Base-by-base conservation (phyloP, 2,797 vertebrate genomes). In the Gallinago solitaria region DNA sequence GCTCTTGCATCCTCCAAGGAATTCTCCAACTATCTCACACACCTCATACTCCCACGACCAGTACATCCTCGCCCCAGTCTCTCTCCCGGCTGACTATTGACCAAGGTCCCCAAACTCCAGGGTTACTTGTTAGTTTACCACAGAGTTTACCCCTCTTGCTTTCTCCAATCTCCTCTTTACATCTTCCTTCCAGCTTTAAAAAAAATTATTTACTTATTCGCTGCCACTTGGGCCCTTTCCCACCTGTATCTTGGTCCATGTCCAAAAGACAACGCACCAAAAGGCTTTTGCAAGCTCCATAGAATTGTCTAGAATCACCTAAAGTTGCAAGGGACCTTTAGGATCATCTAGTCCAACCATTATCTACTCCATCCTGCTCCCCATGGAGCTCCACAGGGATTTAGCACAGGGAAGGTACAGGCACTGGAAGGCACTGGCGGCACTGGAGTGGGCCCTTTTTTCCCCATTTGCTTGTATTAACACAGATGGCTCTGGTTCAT, bases 31-130 rank as follows among this genome's bases (percentile, higher is more conserved):
- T 4, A 1, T 8, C 27, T 57, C 69, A 2, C 3, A 0, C 3
- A 5, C 12, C 6, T 13, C 16, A 0, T 6, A 14, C 28, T n/a
- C 69, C 68, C 7, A 2, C 0, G 9, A 14, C 41, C 9, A 27
- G 9, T 5, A 25, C 51, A 9, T 25, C 47, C 19, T 23, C 43
- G 6, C 35, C 57, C 24, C 50, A 15, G 33, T 5, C 45, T 35
- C 54, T 23, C 54, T 30, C 43, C 60, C 69, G 67, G 27, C 37
- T 59, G 12, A 48, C 7, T 51, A 45, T 21, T 12, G 32, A 68
- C n/a, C 70, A 10, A 6, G 13, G 8, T 30, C 59, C 41, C 60
- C 64, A 61, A 9, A 92, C 25, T 37, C 59, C 14, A 4, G 54
- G 20, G 9, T 16, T 41, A 18, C 63, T 63, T 64, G 35, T 30